These are phyloP conservation scores for Montipora capricornis DNA, from an alignment of 64 coral and sea anemone species.

Conservation along the genomic window DNA sequence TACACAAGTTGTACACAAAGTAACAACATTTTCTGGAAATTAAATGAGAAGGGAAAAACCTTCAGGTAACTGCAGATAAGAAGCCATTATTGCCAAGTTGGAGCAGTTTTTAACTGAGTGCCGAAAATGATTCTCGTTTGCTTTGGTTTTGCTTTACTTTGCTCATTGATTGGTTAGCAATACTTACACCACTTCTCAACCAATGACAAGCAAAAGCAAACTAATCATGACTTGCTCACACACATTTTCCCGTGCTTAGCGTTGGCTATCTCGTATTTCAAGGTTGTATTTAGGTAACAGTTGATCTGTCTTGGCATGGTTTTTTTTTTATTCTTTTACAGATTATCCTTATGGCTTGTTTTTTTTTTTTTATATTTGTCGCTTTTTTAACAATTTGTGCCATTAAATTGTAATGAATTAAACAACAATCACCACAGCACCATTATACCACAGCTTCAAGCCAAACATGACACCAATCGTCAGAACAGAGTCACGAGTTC, in stretches of 20 bases:
- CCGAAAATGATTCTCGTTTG: not conserved
- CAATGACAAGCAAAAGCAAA: not conserved
- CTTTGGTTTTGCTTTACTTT: not conserved
- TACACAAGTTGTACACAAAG: not conserved
- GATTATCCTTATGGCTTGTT: not conserved
- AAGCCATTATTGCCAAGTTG: not conserved
- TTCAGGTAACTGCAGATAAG: not conserved
- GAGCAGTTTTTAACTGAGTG: not conserved
- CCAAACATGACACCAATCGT: not conserved
- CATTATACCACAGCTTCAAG: not conserved
- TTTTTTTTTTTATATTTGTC: not conserved
- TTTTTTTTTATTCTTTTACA: not conserved
- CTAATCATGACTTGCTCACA: not conserved
- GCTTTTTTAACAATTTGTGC: not conserved
- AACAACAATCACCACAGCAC: not conserved
- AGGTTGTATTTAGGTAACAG: not conserved
- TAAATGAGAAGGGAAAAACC: not conserved
- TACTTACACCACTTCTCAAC: not conserved
- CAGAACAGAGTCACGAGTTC: not conserved
- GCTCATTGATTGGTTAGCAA: not conserved
- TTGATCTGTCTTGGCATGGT: not conserved
- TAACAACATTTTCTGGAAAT: not conserved
- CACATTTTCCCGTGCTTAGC: not conserved
- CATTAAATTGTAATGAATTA: conserved; percentile 6
- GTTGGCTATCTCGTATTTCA: not conserved